A percentile compares a stretch with the other conserved stretches of the same genome.
These are phyloP conservation scores for Macrotrachela quadricornifera DNA, from an alignment of 1,140 invertebrate genomes.

Conservation along the genomic window DNA sequence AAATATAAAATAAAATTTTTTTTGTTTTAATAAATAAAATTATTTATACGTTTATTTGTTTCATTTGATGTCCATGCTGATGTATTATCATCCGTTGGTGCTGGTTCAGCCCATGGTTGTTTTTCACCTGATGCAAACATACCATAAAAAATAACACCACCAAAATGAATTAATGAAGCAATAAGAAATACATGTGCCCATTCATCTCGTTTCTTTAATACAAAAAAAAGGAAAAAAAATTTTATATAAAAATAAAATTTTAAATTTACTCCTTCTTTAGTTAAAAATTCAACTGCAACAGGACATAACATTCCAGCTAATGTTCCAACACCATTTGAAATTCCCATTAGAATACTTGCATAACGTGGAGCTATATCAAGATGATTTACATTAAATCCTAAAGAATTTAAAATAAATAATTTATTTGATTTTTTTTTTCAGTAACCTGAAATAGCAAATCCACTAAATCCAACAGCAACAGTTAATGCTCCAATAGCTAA, in stretches of 20 bases:
- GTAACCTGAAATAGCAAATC: conserved; percentile 81
- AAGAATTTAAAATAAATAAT: too few species aligned
- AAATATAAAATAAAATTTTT: too few species aligned
- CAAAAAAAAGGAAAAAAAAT: neutral
- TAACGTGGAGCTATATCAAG: conserved; percentile 93
- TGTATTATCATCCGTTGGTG: too few species aligned
- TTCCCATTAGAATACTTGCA: conserved; percentile 93
- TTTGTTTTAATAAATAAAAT: too few species aligned
- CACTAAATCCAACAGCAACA: conserved; percentile 87
- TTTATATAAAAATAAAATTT: neutral
- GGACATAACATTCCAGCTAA: conserved; percentile 81
- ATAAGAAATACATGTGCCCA: conserved; percentile 89
- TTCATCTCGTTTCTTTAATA: conserved; percentile 40
- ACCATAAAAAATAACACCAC: conserved; percentile 83
- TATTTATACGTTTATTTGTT: too few species aligned
- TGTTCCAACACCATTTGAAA: conserved; percentile 93
- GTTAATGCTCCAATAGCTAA: conserved; percentile 67
- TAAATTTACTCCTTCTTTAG: conserved; percentile 44
- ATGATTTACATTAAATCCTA: conserved; percentile 83
- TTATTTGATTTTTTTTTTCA: too few species aligned
- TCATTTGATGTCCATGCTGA: too few species aligned
- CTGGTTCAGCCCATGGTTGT: conserved; percentile 76
- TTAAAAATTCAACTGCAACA: conserved; percentile 72
- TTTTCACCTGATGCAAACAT: conserved; percentile 90
- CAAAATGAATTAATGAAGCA: conserved; percentile 76